Base-by-base conservation (phyloP, 2,113 vertebrate genomes). In the Bostrychus sinensis region DNA sequence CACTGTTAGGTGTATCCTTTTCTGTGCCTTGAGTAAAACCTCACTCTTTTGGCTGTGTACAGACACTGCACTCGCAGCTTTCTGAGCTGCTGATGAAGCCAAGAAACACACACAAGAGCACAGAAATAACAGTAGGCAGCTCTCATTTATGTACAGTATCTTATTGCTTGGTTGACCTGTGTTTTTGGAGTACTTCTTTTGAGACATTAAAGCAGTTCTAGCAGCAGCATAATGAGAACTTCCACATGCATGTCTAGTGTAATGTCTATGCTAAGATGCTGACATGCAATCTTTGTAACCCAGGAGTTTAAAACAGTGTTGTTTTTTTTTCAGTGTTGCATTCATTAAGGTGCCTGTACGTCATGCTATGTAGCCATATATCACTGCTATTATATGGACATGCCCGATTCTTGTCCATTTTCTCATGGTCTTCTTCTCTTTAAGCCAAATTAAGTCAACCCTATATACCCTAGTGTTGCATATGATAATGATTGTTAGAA, bases 11-110 rank as follows among this genome's bases (percentile, higher is more conserved):
- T 63, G 73, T 89, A 70, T 84, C 55, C 60, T 78, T 56, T 85
- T 71, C 72, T 70, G 90, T 92, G 91, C 91, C 91, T 93, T 91
- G 67, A 56, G 70, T 80, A 77, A 80, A 80, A 68, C 66, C 55
- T 87, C 79, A 80, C 75, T 64, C 71, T 67, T 81, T 77, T 68
- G 72, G 66, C 46, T 73, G 67, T 57, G 54, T 60, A 54, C 54
- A 73, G 56, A n/a, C 62, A 17, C 62, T 66, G 37, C 41, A 77
- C 62, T 62, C 66, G 81, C 65, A 63, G 83, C 72, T 74, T 74
- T 56, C 72, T 53, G 60, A 61, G 74, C 77, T 72, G 59, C 75
- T 23, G 50, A 62, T 25, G 23, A 78, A 80, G 78, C 76, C 80
- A 78, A 85, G 82, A 78, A 77, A 72, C 58, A 75, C 32, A 69